Percentiles rank a stretch among this genome's conserved stretches.
phyloP scores from a whole-genome alignment of 2,888 invertebrate genomes.

The Drosophila yooni region DNA sequence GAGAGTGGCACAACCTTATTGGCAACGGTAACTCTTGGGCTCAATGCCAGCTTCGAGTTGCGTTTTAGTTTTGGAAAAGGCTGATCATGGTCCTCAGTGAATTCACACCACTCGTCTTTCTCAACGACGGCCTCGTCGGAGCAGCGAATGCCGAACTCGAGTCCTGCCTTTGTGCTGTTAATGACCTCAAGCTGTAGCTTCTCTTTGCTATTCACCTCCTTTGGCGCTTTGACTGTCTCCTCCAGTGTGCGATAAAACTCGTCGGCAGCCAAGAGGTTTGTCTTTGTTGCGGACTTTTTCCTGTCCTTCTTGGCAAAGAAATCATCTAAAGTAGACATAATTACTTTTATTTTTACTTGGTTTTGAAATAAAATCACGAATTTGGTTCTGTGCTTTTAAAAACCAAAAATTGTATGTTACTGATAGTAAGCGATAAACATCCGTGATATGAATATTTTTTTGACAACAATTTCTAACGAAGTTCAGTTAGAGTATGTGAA shows the following conservation, averaged over 20 bases:
- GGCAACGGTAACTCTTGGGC: neutral
- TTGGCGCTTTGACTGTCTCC: slow-evolving; percentile 43
- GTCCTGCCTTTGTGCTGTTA: slow-evolving; percentile 9
- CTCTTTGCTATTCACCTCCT: slow-evolving; percentile 24
- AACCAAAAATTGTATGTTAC: slow-evolving; percentile 56
- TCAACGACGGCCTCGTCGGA: slow-evolving; percentile 34
- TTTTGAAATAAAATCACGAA: slow-evolving; percentile 51
- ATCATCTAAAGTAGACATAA: slow-evolving; percentile 66
- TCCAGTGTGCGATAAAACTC: slow-evolving; percentile 66
- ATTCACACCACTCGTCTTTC: slow-evolving; percentile 65
- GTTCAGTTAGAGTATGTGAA: neutral
- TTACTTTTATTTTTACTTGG: slow-evolving; percentile 29
- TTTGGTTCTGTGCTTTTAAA: slow-evolving; percentile 52
- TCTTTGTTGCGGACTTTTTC: slow-evolving; percentile 54
- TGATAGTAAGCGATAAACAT: slow-evolving; percentile 6
- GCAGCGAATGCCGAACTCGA: slow-evolving; percentile 43
- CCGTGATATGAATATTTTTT: neutral
- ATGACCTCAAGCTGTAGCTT: slow-evolving; percentile 14
- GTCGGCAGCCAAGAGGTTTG: slow-evolving; percentile 61
- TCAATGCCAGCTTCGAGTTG: slow-evolving; percentile 22
- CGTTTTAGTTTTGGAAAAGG: slow-evolving; percentile 37
- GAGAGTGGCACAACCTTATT: slow-evolving; percentile 10
- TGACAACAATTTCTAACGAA: slow-evolving; percentile 21
- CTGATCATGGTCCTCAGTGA: slow-evolving; percentile 57
- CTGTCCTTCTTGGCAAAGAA: slow-evolving; percentile 74